phyloP scores from a whole-genome alignment of 2,888 invertebrate genomes.

The Lypha dubia region DNA sequence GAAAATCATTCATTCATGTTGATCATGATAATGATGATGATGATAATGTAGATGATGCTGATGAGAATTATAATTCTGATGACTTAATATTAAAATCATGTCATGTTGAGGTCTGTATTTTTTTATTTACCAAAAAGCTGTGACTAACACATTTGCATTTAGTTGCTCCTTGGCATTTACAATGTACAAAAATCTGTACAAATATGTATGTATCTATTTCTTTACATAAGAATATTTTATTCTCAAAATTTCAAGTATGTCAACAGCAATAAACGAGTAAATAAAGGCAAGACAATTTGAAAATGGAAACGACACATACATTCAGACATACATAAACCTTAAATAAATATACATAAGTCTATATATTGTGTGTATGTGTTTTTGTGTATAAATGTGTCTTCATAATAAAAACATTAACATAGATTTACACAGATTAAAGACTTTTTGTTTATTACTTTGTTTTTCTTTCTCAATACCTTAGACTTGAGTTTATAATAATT shows the following conservation, averaged over 20 bases:
- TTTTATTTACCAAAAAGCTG: slow-evolving; percentile 17
- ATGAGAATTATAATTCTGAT: slow-evolving; percentile 19
- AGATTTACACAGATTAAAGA: slow-evolving; percentile 24
- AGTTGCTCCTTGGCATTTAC: slow-evolving; percentile 40
- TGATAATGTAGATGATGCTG: neutral
- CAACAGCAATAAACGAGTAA: slow-evolving; percentile 21
- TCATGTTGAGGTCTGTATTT: slow-evolving; percentile 39
- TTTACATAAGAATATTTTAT: neutral
- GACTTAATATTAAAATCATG: slow-evolving; percentile 59
- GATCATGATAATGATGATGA: neutral
- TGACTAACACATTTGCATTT: slow-evolving; percentile 33
- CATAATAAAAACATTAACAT: slow-evolving; percentile 50
- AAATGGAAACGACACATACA: too few species aligned
- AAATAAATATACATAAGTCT: too few species aligned
- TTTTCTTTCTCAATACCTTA: neutral
- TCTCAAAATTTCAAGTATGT: slow-evolving; percentile 4
- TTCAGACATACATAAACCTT: neutral
- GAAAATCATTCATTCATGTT: slow-evolving; percentile 1
- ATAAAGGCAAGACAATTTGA: neutral
- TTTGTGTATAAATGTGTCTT: slow-evolving; percentile 8
- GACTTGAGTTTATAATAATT: neutral
- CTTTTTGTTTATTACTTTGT: neutral
- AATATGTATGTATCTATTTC: slow-evolving; percentile 6
- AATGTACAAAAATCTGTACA: neutral
- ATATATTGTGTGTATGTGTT: slow-evolving; percentile 5